Conservation (phyloP, 2,797 vertebrate species). For the Pseudochirops cupreus region DNA sequence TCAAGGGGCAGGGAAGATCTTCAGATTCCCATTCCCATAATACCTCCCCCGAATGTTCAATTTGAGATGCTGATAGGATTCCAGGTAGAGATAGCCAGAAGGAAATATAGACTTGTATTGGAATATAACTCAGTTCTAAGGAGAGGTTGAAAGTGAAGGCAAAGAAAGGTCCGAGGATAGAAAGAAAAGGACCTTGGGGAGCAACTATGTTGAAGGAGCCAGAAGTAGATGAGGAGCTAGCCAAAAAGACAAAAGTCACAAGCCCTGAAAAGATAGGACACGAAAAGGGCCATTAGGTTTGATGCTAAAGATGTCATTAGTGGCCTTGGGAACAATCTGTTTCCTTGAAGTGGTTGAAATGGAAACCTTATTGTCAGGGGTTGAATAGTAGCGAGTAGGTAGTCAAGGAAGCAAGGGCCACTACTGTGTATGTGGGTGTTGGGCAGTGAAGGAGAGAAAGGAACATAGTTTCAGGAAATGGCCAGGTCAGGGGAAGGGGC, state of each 20-base stretch:
- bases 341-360: background rate
- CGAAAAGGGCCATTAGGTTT: background rate
- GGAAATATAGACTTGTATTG: background rate
- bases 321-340: background rate
- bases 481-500: background rate
- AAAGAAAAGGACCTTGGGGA: background rate
- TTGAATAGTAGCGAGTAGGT: background rate
- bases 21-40: no score
- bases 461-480: background rate
- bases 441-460: background rate
- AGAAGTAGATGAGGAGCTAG: background rate
- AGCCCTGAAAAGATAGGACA: background rate
- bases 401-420: slow-evolving; percentile 1
- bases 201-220: background rate
- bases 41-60: background rate
- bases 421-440: background rate
- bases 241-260: background rate
- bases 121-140: background rate
- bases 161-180: background rate
- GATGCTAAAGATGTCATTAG: background rate
- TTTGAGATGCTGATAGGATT: background rate
- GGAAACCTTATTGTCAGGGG: background rate
- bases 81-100: background rate
- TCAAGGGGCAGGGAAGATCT: no score
- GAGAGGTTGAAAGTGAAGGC: background rate